Conservation (phyloP, 2,888 invertebrate species). For the Acheta domesticus region DNA sequence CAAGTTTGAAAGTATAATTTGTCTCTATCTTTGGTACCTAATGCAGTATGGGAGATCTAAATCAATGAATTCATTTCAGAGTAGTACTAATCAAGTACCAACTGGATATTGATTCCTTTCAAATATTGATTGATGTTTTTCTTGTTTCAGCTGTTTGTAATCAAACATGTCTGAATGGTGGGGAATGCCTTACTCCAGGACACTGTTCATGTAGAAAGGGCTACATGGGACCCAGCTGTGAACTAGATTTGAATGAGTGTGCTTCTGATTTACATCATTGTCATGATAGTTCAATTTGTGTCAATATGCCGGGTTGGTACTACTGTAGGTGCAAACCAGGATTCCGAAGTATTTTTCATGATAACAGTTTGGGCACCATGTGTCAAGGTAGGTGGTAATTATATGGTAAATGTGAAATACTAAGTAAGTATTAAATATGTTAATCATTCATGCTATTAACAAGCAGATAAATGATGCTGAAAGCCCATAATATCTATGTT, state of each 20-base stretch:
- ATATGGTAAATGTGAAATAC: not conserved
- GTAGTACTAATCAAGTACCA: too few species aligned
- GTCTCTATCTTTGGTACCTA: too few species aligned
- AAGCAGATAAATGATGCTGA: too few species aligned
- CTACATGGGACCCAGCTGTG: constrained; percentile 78
- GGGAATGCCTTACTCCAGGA: constrained; percentile 72
- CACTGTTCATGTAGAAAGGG: constrained; percentile 76
- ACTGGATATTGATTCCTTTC: too few species aligned
- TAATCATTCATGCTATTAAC: not conserved
- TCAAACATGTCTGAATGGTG: constrained; percentile 79
- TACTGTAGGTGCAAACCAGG: constrained; percentile 82
- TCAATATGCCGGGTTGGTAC: constrained; percentile 88
- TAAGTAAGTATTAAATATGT: constrained; percentile 19
- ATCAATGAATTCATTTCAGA: too few species aligned
- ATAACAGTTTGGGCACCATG: constrained; percentile 56
- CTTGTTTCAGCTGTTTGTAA: constrained; percentile 69
- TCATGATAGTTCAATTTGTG: constrained; percentile 71
- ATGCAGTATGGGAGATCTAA: too few species aligned
- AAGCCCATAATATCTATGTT: too few species aligned
- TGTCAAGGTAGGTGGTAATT: constrained; percentile 58
- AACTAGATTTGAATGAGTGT: constrained; percentile 85
- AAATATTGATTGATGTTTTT: constrained; percentile 5
- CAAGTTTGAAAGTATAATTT: too few species aligned
- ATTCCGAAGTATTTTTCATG: constrained; percentile 58
- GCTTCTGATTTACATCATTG: constrained; percentile 66